phyloP scores from a whole-genome alignment of 2,797 vertebrate genomes.

The Phoebastria nigripes region DNA sequence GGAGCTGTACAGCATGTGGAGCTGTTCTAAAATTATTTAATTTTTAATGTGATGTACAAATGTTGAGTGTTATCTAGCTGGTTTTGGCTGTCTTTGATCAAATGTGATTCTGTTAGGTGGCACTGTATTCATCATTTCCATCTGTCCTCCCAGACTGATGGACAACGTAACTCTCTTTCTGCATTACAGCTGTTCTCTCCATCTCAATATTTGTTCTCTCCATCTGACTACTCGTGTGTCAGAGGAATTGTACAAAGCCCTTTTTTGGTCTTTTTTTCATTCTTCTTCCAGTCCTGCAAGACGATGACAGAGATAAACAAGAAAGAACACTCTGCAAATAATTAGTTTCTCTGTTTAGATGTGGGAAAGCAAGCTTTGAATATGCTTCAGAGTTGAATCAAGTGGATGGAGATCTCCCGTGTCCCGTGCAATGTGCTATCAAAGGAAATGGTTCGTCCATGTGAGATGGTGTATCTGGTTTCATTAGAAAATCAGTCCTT shows the following conservation, averaged over 20 bases:
- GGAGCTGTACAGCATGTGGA: background rate
- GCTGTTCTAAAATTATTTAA: background rate
- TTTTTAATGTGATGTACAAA: background rate
- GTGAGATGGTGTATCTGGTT: background rate
- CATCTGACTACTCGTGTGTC: background rate
- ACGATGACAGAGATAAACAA: background rate
- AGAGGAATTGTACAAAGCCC: background rate
- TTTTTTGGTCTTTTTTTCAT: background rate
- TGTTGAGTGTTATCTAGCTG: background rate
- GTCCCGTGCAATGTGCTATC: background rate
- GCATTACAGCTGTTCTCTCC: background rate
- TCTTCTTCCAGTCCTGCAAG: background rate
- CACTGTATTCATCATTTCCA: background rate
- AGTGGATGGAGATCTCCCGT: background rate
- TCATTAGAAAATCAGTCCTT: background rate
- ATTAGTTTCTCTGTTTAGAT: background rate
- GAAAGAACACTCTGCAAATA: background rate
- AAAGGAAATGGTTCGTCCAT: fast-evolving
- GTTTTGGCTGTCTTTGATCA: background rate
- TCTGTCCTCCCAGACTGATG: background rate
- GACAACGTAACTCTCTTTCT: background rate
- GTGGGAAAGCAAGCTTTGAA: background rate
- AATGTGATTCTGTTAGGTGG: background rate
- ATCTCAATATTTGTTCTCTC: background rate
- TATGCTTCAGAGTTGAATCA: background rate